Evolutionary conservation across 2,888 invertebrate genomes (phyloP), one percentile per base, ranked within the genome.

Genomic region (Tricholauxania praeusta): DNA sequence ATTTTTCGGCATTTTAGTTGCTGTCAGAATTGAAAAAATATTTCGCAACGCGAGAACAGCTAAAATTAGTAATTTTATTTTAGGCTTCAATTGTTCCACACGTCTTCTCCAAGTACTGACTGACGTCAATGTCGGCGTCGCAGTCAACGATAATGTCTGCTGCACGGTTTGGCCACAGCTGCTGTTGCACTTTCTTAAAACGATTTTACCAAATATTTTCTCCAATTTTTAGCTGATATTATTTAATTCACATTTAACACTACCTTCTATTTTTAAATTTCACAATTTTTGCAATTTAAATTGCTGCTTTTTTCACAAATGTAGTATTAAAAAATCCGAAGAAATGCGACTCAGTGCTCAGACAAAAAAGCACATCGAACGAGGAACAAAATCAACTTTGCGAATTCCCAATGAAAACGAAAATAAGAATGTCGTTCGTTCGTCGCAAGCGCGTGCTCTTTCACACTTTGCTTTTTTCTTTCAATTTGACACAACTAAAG

Each of bases 381-480:
- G 57, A 67, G 47, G 55, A 67, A 64, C 32, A 32, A 53, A 17
- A 62, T 49, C 60, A 60, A 52, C 52, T 69, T 32, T 32, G 60
- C 69, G 17, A 69, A 60, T 62, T 69, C 22, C 69, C n/a, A 69
- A 69, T 51, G 69, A 69, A 69, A 69, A 62, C 69, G 60, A 69
- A 69, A 39, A 39, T 39, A 10, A 7, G 39, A 39, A 69, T 69
- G 69, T 51, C 69, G 15, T 39, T 39, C 10, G 7, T 7, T 39
- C 6, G 6, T 39, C 39, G 39, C 39, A 39, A 39, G 39, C 39
- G 39, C 39, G 39, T 10, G 39, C 39, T 39, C 39, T 39, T 39
- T 39, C 39, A 10, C 39, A 39, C 39, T 39, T 39, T 39, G 10
- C 7, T 39, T 39, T 39, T 39, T 39, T 39, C 39, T 4, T 28